Evolutionary conservation across 1,140 invertebrate species (phyloP), one percentile per base, ranked within the genome.

Genomic region (Acromyrmex heyeri): DNA sequence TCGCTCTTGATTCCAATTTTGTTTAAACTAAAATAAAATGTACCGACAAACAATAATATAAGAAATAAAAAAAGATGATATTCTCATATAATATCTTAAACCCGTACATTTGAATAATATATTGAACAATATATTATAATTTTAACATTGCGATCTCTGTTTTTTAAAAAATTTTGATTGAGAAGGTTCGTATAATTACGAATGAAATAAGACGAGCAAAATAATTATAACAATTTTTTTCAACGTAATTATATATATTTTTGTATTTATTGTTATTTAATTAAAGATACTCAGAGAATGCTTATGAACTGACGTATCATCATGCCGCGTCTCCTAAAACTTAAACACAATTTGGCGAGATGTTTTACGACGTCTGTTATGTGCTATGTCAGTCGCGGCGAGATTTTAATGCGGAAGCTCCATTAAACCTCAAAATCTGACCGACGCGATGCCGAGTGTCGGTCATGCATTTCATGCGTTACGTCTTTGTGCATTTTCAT

Each of bases 401-500:
- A 50, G 59, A 79, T 75, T 75, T 81, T 30, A 70, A 83, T 24
- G 86, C 64, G 86, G 72, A 87, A 87, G 78, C 57, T 82, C 72
- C 72, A 73, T 88, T 88, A 87, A 48, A 77, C 59, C 27, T 77
- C 82, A 62, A 50, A 38, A 38, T 76, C 76, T 72, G 38, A 48
- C n/a, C 44, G 48, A 75, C 44, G 48, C 18, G 44, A 48, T 48
- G 12, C 12, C 5, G 70, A 18, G 12, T 38, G 3, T 18, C 34
- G 21, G 21, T 8, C 14, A 4, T 67, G 30, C 59, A n/a, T 85
- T 59, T 44, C 82, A 65, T 55, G 55, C 76, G 48, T 87, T 88
- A 81, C 87, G 3, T 30, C 27, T 38, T 85, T 85, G 48, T 59
- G 61, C 76, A 70, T 91, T 88, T 90, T 89, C 87, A 87, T 48